Base-by-base conservation (phyloP, 2,113 vertebrate genomes). In the Petrocephalus zakoni region DNA sequence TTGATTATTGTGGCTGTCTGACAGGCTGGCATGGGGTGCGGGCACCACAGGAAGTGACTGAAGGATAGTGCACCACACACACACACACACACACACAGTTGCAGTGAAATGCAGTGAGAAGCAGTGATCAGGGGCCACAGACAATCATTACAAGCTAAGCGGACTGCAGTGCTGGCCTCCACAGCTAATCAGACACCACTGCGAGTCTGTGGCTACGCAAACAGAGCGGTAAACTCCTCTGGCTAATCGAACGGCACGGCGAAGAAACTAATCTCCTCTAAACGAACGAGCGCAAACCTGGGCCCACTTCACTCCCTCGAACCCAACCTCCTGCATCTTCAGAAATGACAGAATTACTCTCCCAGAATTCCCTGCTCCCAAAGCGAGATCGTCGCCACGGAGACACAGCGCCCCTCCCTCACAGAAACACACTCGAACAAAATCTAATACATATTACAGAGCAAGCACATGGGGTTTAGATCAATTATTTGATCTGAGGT, bases 401-500 rank as follows among this genome's bases (percentile, higher is more conserved):
- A 75, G 64, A 68, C 8, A 9, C 61, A 75, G 22, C 29, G 87
- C 47, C 51, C 85, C 85, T 34, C 42, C 37, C 85, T 49, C 55
- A 61, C 55, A 22, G 55, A 61, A 10, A 75, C 52, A 88, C 51
- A 81, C 52, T 29, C 34, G 22, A 87, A 85, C 47, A 81, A 81
- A 56, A 88, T 88, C 87, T 88, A 53, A 55, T 55, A 88, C 68
- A 46, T 81, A 88, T 88, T 88, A 88, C 75, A 55, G 87, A 72
- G 9, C 51, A 42, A 34, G 51, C 72, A 46, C 87, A 55, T 78
- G 68, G 72, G 87, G 87, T 82, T 81, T 42, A 82, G 87, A 88
- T 88, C 87, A 88, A 58, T 88, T 56, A 88, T 58, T 55, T 82
- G 87, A 88, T 88, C 85, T 87, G 87, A 81, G 72, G 46, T 56